Conservation (phyloP, 2,888 invertebrate species). For the Tachystola acroxantha region DNA sequence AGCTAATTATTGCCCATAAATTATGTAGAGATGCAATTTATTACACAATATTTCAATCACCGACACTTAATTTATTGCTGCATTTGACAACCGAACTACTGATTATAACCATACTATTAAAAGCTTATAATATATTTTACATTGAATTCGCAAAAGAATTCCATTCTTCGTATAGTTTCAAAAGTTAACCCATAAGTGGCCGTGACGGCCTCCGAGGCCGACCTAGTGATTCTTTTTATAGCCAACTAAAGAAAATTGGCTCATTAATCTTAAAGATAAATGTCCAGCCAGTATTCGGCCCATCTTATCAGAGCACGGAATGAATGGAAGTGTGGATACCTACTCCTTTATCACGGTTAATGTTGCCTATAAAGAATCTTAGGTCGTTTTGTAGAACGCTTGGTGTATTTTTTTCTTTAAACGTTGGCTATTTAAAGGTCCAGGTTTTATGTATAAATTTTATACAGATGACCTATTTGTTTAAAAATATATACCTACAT, state of each 20-base stretch:
- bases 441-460: no score
- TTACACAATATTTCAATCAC: background rate
- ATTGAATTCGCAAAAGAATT: slow-evolving; percentile 27
- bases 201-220: slow-evolving; percentile 52
- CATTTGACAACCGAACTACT: slow-evolving; percentile 2
- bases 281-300: slow-evolving; percentile 73
- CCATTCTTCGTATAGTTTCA: slow-evolving; percentile 29
- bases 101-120: background rate
- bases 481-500: no score
- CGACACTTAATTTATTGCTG: background rate
- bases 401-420: background rate
- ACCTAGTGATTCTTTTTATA: slow-evolving; percentile 74
- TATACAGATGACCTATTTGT: no score
- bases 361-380: slow-evolving; percentile 27
- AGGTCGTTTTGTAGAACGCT: slow-evolving; percentile 21
- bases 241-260: slow-evolving; percentile 77
- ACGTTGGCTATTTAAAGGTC: background rate
- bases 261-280: slow-evolving; percentile 78
- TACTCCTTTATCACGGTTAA: slow-evolving; percentile 45
- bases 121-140: background rate
- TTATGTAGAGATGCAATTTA: background rate
- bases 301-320: slow-evolving; percentile 69
- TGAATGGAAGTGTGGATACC: slow-evolving; percentile 64
- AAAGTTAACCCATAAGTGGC: slow-evolving; percentile 59
- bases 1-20: background rate